Evolutionary conservation across 2,113 vertebrate genomes (phyloP).

Genomic region (Apus apus): DNA sequence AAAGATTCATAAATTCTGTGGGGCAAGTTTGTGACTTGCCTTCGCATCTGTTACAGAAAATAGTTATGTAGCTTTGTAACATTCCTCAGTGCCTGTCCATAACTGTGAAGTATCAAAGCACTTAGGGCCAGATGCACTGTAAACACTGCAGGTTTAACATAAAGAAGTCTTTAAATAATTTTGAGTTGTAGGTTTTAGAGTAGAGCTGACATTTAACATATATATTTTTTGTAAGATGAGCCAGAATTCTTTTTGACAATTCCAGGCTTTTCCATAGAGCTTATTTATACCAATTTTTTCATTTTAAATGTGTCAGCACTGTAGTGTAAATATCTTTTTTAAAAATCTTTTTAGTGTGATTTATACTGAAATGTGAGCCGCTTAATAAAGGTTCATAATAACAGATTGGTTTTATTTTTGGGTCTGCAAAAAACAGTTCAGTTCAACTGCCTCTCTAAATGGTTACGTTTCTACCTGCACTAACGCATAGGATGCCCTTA

Average conservation of each 20-base stretch:
- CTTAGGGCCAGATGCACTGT: conserved; percentile 88
- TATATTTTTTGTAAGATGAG: conserved; percentile 95
- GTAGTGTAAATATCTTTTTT: conserved; percentile 96
- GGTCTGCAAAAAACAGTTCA: conserved; percentile 73
- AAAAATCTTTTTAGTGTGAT: conserved; percentile 94
- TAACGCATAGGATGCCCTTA: conserved; percentile 41
- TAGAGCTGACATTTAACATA: conserved; percentile 90
- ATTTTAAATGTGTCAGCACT: conserved; percentile 94
- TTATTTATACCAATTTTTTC: conserved; percentile 93
- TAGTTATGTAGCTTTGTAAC: conserved; percentile 92
- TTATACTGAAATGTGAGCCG: conserved; percentile 96
- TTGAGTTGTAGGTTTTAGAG: conserved; percentile 89
- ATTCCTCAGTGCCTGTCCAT: conserved; percentile 98
- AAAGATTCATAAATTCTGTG: conserved; percentile 79
- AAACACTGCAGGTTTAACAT: conserved; percentile 86
- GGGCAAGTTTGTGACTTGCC: conserved; percentile 77
- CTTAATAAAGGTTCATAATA: conserved; percentile 95
- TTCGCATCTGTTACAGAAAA: conserved; percentile 81
- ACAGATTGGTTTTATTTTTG: conserved; percentile 80
- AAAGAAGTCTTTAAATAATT: conserved; percentile 86
- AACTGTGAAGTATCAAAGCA: conserved; percentile 93
- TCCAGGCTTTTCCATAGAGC: conserved; percentile 91
- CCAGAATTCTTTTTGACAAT: conserved; percentile 90
- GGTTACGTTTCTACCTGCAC: conserved; percentile 64
- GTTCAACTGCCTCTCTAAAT: conserved; percentile 70